Evolutionary conservation across 2,113 vertebrate genomes (phyloP).

Genomic region (Motacilla tschutschensis): DNA sequence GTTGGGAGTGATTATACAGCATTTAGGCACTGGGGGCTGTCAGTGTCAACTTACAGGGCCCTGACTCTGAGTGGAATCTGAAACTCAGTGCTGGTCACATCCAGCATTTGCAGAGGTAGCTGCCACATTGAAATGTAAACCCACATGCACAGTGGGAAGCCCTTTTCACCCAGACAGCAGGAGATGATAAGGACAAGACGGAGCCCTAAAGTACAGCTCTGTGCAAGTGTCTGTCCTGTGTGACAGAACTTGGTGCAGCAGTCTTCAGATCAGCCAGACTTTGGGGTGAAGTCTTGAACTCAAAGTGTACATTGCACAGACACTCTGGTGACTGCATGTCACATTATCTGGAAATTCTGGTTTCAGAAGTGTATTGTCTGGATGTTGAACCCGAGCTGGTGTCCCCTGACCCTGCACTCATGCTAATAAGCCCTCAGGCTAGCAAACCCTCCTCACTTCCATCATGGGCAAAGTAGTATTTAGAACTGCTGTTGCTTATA

Average conservation of each 20-base stretch:
- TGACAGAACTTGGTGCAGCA: background rate
- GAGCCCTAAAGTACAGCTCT: background rate
- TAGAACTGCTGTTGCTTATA: background rate
- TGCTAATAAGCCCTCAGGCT: background rate
- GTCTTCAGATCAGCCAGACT: background rate
- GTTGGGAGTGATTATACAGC: fast-evolving
- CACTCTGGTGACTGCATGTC: fast-evolving
- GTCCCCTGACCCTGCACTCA: background rate
- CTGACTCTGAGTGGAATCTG: background rate
- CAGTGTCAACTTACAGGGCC: background rate
- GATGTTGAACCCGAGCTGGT: background rate
- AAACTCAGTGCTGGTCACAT: background rate
- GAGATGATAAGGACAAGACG: background rate
- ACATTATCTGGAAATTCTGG: background rate
- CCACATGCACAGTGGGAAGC: background rate
- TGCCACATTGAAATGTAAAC: background rate
- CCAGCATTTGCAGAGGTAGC: background rate
- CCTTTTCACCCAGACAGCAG: background rate
- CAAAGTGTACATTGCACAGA: background rate
- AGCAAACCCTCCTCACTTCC: background rate
- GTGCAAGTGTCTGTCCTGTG: background rate
- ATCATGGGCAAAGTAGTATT: background rate
- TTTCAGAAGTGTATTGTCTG: background rate
- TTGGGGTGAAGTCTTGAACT: background rate
- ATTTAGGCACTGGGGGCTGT: background rate